phyloP scores from a whole-genome alignment of 2,888 invertebrate genomes.

The Plagiodera versicolora region DNA sequence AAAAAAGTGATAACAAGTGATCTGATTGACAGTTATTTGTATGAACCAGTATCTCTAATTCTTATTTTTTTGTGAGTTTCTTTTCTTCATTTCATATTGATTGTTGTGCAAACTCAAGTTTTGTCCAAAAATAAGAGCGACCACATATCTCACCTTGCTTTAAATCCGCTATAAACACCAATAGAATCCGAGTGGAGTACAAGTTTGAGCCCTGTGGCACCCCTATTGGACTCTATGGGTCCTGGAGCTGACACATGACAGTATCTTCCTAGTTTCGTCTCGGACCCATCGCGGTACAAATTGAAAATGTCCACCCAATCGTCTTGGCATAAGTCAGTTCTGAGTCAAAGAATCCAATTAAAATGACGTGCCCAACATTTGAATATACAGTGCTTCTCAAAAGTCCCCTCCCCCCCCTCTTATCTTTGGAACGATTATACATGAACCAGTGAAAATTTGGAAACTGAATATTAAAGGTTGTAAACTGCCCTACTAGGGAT shows the following conservation, averaged over 20 bases:
- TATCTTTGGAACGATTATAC: no score
- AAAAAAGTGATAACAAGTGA: no score
- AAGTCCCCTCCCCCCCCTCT: no score
- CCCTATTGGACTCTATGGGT: constrained; percentile 89
- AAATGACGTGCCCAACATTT: neutral
- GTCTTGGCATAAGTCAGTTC: constrained; percentile 79
- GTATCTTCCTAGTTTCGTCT: constrained; percentile 86
- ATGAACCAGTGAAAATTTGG: no score
- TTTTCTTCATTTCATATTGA: no score
- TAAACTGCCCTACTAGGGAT: no score
- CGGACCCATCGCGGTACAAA: constrained; percentile 79
- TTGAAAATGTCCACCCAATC: constrained; percentile 95
- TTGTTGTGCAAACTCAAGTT: neutral
- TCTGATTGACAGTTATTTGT: no score
- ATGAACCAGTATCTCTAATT: no score
- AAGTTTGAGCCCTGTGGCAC: constrained; percentile 84
- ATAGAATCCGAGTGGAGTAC: constrained; percentile 86
- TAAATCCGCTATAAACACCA: constrained; percentile 92
- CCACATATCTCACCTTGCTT: constrained; percentile 72
- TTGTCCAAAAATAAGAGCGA: neutral
- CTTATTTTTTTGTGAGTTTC: no score
- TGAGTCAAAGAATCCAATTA: constrained; percentile 45
- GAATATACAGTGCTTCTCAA: no score
- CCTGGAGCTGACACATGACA: constrained; percentile 92
- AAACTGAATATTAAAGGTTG: no score